These are phyloP conservation scores for Diplazon laetatorius DNA, from an alignment of 2,888 invertebrate species.

Conservation along the genomic window DNA sequence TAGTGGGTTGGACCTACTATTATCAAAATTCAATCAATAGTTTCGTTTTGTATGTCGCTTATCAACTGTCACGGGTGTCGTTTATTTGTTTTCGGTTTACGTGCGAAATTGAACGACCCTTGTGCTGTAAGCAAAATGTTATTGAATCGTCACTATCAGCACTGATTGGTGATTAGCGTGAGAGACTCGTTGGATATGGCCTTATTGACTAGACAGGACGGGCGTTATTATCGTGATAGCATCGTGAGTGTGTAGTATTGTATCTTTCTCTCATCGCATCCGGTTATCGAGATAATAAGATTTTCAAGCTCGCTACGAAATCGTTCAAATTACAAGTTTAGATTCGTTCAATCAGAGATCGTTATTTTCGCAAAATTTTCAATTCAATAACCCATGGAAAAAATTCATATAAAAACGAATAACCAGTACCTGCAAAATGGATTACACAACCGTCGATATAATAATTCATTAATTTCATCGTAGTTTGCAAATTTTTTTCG, in stretches of 20 bases:
- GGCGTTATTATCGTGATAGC: conserved; percentile 32
- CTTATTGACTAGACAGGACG: conserved; percentile 54
- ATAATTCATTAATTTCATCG: too few relatives aligned
- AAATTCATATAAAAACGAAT: too few relatives aligned
- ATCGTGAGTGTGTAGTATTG: conserved; percentile 1
- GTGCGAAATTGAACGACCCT: conserved; percentile 32
- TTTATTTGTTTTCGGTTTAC: conserved; percentile 13
- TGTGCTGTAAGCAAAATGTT: conserved; percentile 1
- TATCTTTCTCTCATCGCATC: conserved; percentile 1
- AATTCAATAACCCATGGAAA: too few relatives aligned
- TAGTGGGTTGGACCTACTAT: too few relatives aligned
- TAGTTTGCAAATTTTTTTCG: too few relatives aligned
- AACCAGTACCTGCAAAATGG: too few relatives aligned
- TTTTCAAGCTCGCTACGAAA: not conserved
- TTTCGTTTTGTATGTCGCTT: conserved; percentile 4
- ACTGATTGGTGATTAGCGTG: conserved; percentile 47
- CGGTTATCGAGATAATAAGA: not conserved
- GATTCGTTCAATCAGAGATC: too few relatives aligned
- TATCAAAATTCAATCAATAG: too few relatives aligned
- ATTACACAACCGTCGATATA: too few relatives aligned
- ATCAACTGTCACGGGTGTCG: not conserved
- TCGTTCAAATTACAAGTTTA: not conserved
- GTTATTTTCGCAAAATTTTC: too few relatives aligned
- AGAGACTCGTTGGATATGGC: conserved; percentile 44
- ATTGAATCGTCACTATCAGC: conserved; percentile 33